phyloP scores from a whole-genome alignment of 2,113 vertebrate species.

The Bubalus kerabau region DNA sequence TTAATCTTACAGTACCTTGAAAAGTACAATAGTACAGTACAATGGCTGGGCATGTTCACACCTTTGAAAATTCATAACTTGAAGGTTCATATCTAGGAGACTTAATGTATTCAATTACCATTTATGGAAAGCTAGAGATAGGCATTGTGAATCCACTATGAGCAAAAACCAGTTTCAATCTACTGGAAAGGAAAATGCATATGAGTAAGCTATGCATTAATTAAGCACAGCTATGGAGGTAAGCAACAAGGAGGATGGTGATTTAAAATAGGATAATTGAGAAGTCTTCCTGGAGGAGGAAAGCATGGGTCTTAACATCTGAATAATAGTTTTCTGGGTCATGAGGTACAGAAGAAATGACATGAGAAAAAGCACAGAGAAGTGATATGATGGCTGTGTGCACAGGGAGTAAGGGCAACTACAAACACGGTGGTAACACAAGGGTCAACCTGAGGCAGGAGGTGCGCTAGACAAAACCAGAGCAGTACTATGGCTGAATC shows the following conservation, averaged over 20 bases:
- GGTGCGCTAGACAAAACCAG: not conserved
- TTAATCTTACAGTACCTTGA: not conserved
- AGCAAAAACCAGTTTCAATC: not conserved
- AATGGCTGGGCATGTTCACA: not conserved
- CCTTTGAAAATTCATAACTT: not conserved
- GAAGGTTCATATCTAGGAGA: not conserved
- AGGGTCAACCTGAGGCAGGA: not conserved
- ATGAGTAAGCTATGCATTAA: not conserved
- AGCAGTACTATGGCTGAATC: not conserved
- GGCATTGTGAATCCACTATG: not conserved
- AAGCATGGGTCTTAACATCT: not conserved
- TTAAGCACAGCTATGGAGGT: not conserved
- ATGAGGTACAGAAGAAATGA: not conserved
- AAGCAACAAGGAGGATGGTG: not conserved
- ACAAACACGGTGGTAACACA: fast-evolving
- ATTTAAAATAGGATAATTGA: not conserved
- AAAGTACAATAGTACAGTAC: not conserved
- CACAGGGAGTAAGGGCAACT: not conserved
- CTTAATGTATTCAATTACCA: not conserved
- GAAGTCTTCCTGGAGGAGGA: not conserved
- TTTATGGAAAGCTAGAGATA: not conserved
- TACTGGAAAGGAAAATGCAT: not conserved
- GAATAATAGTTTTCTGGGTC: not conserved
- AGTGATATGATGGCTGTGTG: not conserved
- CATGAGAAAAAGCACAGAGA: not conserved